Conservation (phyloP, 2,113 vertebrate species). For the Equus quagga region DNA sequence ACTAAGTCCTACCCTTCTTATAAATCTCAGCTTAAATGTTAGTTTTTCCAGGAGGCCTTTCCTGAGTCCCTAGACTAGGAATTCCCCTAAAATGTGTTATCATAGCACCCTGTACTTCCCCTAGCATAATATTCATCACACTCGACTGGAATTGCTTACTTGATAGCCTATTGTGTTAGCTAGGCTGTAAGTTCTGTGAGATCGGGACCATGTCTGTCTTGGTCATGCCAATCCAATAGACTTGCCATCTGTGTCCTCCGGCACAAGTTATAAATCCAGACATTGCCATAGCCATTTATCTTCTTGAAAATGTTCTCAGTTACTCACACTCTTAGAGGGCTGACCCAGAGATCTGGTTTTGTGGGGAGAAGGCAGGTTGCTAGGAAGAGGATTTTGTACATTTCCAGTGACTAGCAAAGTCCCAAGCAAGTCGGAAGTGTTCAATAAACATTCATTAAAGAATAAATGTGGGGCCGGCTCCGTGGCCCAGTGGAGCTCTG, state of each 20-base stretch:
- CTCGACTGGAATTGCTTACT: neutral
- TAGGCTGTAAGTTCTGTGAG: neutral
- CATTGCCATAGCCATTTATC: slow-evolving; percentile 69
- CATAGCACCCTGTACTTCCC: neutral
- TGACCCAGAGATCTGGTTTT: slow-evolving; percentile 70
- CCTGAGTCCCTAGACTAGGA: neutral
- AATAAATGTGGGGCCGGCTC: neutral
- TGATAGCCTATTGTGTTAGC: neutral
- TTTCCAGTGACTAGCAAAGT: neutral
- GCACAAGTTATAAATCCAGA: slow-evolving; percentile 71
- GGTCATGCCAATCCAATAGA: slow-evolving; percentile 68
- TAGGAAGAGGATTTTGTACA: neutral
- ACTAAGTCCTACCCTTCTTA: no score
- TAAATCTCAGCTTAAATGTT: neutral
- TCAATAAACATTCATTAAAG: neutral
- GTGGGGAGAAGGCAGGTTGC: slow-evolving; percentile 52
- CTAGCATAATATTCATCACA: no score
- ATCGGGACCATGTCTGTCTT: neutral
- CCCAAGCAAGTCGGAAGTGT: neutral
- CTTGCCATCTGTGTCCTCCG: slow-evolving; percentile 73
- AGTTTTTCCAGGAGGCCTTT: neutral
- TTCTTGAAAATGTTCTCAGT: slow-evolving; percentile 75
- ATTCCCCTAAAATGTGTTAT: neutral
- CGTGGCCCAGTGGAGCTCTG: no score
- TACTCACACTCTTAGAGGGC: slow-evolving; percentile 74